Evolutionary conservation across 2,113 vertebrate genomes (phyloP).

Genomic region (Hydropotes inermis): DNA sequence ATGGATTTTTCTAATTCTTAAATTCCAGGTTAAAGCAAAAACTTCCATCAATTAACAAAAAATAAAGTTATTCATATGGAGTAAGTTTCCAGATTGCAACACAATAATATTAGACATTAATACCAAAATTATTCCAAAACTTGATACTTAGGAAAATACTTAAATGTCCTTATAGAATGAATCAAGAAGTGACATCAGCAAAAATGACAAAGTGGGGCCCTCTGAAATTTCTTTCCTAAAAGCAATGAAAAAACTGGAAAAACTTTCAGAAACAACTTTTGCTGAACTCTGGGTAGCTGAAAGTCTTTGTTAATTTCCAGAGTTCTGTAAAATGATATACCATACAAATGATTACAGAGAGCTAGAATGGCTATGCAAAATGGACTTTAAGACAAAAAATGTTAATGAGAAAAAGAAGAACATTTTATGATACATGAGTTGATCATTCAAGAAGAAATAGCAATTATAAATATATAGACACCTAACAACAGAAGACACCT

Average conservation of each 20-base stretch:
- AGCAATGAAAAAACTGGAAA: neutral
- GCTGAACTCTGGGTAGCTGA: neutral
- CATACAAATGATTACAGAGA: neutral
- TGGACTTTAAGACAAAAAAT: neutral
- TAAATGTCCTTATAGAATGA: neutral
- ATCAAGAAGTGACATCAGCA: neutral
- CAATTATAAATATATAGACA: neutral
- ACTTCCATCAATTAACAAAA: neutral
- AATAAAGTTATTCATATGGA: neutral
- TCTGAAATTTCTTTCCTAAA: neutral
- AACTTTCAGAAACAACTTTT: neutral
- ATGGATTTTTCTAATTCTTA: slow-evolving; percentile 15
- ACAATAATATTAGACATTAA: neutral
- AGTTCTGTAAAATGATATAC: neutral
- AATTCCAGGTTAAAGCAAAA: slow-evolving; percentile 32
- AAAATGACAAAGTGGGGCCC: neutral
- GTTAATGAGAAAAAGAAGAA: neutral
- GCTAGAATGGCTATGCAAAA: neutral
- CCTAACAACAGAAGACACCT: neutral
- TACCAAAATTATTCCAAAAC: neutral
- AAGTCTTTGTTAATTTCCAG: neutral
- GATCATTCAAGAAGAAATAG: neutral
- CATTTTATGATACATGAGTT: neutral
- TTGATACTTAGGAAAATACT: neutral
- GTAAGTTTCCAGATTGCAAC: neutral